phyloP scores from a whole-genome alignment of 2,113 vertebrate genomes.

The Romanogobio albipinnatus region DNA sequence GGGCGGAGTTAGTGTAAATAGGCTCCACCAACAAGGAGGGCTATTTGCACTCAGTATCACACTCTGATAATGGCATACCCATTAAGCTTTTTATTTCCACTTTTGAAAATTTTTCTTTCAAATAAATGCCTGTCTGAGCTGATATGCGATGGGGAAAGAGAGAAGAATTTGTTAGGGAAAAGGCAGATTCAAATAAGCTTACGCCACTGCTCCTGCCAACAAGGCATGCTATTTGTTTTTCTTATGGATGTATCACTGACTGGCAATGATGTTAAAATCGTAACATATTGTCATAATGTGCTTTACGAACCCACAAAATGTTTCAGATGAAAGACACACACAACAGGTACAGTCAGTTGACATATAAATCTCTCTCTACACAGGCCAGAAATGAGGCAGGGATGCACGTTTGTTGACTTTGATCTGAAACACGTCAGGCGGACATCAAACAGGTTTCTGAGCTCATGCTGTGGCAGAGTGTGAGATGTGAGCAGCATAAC shows the following conservation, averaged over 20 bases:
- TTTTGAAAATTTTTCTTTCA: too few species aligned
- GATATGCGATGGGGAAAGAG: too few species aligned
- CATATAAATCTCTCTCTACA: conserved; percentile 15
- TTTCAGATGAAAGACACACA: conserved; percentile 16
- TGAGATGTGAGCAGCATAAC: conserved; percentile 24
- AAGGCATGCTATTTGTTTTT: neutral
- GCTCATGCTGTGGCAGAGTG: conserved; percentile 4
- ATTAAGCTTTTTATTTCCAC: too few species aligned
- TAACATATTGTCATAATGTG: neutral
- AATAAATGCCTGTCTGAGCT: too few species aligned
- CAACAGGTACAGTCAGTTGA: conserved; percentile 16
- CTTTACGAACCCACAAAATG: neutral
- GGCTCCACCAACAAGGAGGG: too few species aligned
- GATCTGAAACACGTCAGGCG: conserved; percentile 44
- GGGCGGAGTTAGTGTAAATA: too few species aligned
- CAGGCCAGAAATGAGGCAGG: neutral
- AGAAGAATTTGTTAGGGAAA: too few species aligned
- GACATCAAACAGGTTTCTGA: conserved; percentile 29
- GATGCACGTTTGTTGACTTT: conserved; percentile 19
- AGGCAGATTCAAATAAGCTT: too few species aligned
- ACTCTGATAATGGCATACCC: too few species aligned
- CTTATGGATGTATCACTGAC: neutral
- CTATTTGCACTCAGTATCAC: too few species aligned
- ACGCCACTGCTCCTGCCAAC: too few species aligned
- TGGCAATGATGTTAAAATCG: neutral